Evolutionary conservation across 2,113 vertebrate species (phyloP).

Genomic region (Erythrocercus mccallii): DNA sequence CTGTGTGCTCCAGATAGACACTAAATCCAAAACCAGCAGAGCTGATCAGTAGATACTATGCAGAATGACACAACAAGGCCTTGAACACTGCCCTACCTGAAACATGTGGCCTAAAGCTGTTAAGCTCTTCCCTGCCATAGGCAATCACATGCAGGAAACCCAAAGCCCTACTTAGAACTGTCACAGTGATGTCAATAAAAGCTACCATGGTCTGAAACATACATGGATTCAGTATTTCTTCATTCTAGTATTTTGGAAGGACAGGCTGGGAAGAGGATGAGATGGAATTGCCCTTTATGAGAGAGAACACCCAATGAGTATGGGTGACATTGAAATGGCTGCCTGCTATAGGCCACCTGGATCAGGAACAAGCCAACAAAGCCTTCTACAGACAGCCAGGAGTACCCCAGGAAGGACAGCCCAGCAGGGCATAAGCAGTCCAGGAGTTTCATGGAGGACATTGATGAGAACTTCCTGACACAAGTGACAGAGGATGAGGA

Average conservation of each 20-base stretch:
- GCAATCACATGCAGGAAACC: background rate
- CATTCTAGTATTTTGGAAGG: background rate
- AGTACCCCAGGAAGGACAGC: background rate
- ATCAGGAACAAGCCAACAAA: background rate
- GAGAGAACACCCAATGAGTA: background rate
- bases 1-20: constrained; percentile 86
- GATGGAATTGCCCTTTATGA: background rate
- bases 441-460: background rate
- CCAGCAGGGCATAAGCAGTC: background rate
- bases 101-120: background rate
- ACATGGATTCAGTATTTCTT: background rate
- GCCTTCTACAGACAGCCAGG: background rate
- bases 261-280: background rate
- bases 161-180: background rate
- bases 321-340: background rate
- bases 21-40: constrained; percentile 61
- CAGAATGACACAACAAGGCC: background rate
- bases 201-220: background rate
- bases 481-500: background rate
- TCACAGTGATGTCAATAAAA: background rate
- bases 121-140: background rate
- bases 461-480: background rate
- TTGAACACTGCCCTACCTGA: background rate
- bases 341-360: background rate
- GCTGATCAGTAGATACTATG: background rate